Percentiles rank a stretch among this genome's conserved stretches.
Conservation (phyloP, 2,888 invertebrate genomes). For the Ametastegia equiseti region DNA sequence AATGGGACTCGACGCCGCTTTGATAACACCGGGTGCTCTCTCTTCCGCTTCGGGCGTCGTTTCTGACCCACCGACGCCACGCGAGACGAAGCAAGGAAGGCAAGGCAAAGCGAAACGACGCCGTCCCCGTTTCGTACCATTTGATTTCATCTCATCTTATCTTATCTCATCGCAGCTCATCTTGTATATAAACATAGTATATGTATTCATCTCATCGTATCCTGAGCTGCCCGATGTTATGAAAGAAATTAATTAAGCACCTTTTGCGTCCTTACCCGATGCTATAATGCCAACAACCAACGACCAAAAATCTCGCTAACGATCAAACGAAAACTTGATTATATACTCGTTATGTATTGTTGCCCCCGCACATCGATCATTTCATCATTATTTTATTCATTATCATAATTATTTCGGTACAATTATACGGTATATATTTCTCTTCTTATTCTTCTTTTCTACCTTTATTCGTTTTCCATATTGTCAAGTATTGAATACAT, state of each 20-base stretch:
- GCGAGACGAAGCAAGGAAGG: not conserved
- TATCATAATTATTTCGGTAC: not conserved
- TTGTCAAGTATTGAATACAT: not conserved
- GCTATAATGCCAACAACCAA: no score
- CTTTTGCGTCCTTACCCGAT: not conserved
- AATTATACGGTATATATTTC: not conserved
- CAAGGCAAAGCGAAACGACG: not conserved
- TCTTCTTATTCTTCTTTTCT: not conserved
- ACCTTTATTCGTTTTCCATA: not conserved
- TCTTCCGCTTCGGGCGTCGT: not conserved
- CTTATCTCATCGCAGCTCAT: not conserved
- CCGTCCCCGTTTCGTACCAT: not conserved
- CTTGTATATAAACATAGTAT: no score
- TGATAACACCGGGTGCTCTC: slow-evolving; percentile 4
- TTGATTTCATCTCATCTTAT: not conserved
- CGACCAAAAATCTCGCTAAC: not conserved
- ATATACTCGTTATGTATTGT: slow-evolving; percentile 32
- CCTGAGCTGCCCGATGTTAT: not conserved
- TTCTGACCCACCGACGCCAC: slow-evolving; percentile 6
- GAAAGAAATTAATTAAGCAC: slow-evolving; percentile 36
- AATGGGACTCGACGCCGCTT: slow-evolving; percentile 33
- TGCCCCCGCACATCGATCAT: not conserved
- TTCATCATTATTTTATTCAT: slow-evolving; percentile 13
- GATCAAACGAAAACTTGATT: slow-evolving; percentile 37
- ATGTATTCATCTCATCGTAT: not conserved